Percentiles rank a stretch among this genome's conserved stretches.
Evolutionary conservation across 2,797 vertebrate genomes (phyloP).

Genomic region (Syngnathus rostellatus): DNA sequence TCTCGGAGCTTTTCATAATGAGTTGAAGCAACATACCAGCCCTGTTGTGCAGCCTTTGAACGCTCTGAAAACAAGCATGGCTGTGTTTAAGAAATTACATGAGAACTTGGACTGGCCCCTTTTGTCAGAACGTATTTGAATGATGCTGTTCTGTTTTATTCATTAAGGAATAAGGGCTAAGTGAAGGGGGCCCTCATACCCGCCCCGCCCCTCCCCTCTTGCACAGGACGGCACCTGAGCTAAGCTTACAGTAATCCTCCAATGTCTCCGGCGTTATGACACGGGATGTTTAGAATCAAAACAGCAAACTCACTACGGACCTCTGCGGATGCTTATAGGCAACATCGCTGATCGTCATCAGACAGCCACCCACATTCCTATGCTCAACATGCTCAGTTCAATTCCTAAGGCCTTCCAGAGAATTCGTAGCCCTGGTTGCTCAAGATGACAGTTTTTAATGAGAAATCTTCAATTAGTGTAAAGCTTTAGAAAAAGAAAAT

Average conservation of each 20-base stretch:
- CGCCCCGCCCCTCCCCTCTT: constrained; percentile 9
- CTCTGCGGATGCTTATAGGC: constrained; percentile 40
- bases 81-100: constrained; percentile 36
- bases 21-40: constrained; percentile 39
- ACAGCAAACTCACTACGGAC: constrained; percentile 63
- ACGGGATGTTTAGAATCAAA: constrained; percentile 66
- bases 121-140: constrained; percentile 51
- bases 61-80: constrained; percentile 49
- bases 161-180: not conserved
- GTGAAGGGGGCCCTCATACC: constrained; percentile 63
- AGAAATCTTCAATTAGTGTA: not conserved
- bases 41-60: constrained; percentile 28
- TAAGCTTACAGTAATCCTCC: constrained; percentile 66
- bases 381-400: not conserved
- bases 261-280: constrained; percentile 50
- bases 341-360: constrained; percentile 49
- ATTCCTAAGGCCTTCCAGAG: too few relatives aligned
- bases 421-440: not conserved
- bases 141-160: not conserved
- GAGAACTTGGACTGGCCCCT: constrained; percentile 5
- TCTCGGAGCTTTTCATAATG: constrained; percentile 34
- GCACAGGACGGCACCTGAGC: constrained; percentile 55
- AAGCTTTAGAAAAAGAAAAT: not conserved
- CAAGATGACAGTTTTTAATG: not conserved
- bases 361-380: constrained; percentile 2